phyloP scores from a whole-genome alignment of 2,797 vertebrate genomes.

The Mormyrops attenuatus region DNA sequence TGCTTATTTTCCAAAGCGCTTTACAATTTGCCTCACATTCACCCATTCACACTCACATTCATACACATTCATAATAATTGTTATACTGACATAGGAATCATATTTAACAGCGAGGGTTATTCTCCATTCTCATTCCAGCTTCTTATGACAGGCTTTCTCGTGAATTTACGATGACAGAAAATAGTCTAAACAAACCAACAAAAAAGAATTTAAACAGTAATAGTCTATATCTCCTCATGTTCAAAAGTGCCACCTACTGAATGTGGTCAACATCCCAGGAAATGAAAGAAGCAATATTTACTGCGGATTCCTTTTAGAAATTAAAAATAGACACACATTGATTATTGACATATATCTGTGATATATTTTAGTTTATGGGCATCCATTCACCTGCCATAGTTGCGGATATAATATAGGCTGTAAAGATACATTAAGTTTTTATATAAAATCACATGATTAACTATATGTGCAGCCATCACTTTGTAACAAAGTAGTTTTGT shows the following conservation, averaged over 20 bases:
- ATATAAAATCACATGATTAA: background rate
- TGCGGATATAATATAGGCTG: background rate
- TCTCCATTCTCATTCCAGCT: background rate
- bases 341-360: background rate
- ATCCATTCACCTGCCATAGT: background rate
- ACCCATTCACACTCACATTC: too few species aligned
- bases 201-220: background rate
- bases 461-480: background rate
- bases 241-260: background rate
- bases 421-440: background rate
- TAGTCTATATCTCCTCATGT: background rate
- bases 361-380: background rate
- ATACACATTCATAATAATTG: background rate
- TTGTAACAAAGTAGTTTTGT: background rate
- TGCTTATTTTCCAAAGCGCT: too few species aligned
- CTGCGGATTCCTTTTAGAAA: background rate
- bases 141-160: background rate
- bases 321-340: background rate
- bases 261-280: background rate
- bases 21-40: too few species aligned
- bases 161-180: background rate
- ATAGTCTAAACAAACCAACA: background rate
- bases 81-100: background rate
- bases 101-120: background rate
- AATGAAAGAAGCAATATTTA: background rate